Base-by-base conservation (phyloP, 1,140 invertebrate species). In the Macrobrachium nipponense region DNA sequence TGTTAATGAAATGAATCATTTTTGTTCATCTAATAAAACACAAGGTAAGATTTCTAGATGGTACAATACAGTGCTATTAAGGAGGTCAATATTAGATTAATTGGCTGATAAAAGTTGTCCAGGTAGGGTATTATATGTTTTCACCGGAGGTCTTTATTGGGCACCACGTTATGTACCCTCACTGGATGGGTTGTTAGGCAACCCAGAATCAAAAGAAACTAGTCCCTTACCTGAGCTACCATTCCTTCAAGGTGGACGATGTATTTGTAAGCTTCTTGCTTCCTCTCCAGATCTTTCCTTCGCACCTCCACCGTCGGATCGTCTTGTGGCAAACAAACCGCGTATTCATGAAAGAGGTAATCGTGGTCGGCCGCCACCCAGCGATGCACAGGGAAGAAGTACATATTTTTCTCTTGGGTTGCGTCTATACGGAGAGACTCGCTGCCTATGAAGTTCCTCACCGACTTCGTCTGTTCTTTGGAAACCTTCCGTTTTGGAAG, bases 251-350 rank as follows among this genome's bases (percentile, higher is more conserved):
- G 51, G 27, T 80, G 83, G n/a, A 86, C 83, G 5, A 61, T 87
- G 73, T 90, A 91, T 27, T 91, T 82, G 87, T 92, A 93, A 0
- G 90, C 36, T 20, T 90, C 80, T 43, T 89, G 86, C 86, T 92
- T 92, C 44, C 90, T 90, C 60, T 90, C 89, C 43, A 93, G 86
- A 81, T 93, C 92, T 80, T 90, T 89, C n/a, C 89, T 83, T 44
- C 92, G 89, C 81, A 91, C 90, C 8, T 91, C 90, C 7, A n/a
- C 82, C 81, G 91, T 88, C n/a, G 90, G 88, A 87, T 92, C 92
- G 62, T 89, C 87, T 88, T 92, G 92, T 0, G 92, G 92, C 59
- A 93, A 89, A 23, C 90, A 90, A 23, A 91, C 91, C 82, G 92
- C 92, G 80, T 91, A 90, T 87, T 92, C 90, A 51, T 89, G 79